Evolutionary conservation across 2,113 vertebrate species (phyloP).

Genomic region (Chloroceryle aenea): DNA sequence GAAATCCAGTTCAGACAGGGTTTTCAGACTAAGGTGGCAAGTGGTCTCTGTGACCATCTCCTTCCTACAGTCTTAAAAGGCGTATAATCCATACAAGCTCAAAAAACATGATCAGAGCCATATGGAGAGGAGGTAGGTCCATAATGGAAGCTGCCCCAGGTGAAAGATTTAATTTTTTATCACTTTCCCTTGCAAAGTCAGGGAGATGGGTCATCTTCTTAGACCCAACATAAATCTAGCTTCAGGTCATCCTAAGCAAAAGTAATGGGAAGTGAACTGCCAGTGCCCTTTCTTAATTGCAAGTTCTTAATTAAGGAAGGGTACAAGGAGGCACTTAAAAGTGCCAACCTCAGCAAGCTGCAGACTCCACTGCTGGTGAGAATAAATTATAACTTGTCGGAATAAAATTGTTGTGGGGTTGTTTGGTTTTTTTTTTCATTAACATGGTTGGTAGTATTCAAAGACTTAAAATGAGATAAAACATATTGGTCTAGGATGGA

Average conservation of each 20-base stretch:
- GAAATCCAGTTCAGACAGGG: neutral
- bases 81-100: neutral
- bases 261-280: neutral
- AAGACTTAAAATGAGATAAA: neutral
- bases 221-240: neutral
- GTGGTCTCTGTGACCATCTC: neutral
- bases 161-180: neutral
- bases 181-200: neutral
- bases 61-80: neutral
- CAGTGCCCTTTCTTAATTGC: neutral
- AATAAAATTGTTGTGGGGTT: neutral
- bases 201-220: neutral
- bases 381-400: neutral
- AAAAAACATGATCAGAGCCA: neutral
- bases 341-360: neutral
- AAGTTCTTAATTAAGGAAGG: neutral
- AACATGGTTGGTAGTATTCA: neutral
- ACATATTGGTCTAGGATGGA: neutral
- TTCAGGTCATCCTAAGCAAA: neutral
- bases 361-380: neutral
- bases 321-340: neutral
- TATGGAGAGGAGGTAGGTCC: neutral
- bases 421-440: neutral
- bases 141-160: neutral
- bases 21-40: neutral